Base-by-base conservation (phyloP, 2,888 invertebrate genomes). In the Lottia gigantea region DNA sequence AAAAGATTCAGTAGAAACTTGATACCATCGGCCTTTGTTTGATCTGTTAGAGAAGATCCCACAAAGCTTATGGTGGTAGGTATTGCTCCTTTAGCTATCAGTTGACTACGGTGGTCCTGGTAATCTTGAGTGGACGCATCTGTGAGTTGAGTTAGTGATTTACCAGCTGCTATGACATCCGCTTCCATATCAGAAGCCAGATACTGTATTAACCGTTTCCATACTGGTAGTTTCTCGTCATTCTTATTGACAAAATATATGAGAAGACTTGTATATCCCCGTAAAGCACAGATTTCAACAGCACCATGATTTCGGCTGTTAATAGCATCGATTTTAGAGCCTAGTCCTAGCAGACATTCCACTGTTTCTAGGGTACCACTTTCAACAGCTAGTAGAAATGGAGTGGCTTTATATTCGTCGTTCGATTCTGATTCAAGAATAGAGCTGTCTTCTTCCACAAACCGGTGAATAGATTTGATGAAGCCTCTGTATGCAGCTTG, bases 401-500 rank as follows among this genome's bases (percentile, higher is more conserved):
- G 88, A 1, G 88, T 88, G 46, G 83, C 83, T 46, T 79, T 75
- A 4, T 83, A 76, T 23, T 84, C 83, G 77, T 88, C 88, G 19
- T 71, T 78, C 0, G 88, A 88, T 74, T 86, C 83, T 64, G 86
- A 73, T 71, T 88, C 88, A 68, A 88, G 74, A 66, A 84, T 82
- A 14, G 80, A 83, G 0, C 77, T 80, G 74, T 84, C 83, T 11
- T 83, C 84, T 65, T 80, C 81, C 23, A 86, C 82, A 74, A 87
- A 87, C 64, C 83, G 76, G 65, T 86, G 86, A n/a, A 88, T 75
- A 23, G 87, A 86, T 74, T 85, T 85, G 23, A 85, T 76, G 73
- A 84, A 87, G n/a, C 88, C 87, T 6, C 84, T 74, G 71, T 80
- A 84, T 47, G 87, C 86, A 45, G 87, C 87, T 67, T 84, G 83